These are phyloP conservation scores for Carlito syrichta DNA, from an alignment of 2,113 vertebrate genomes.

Conservation along the genomic window DNA sequence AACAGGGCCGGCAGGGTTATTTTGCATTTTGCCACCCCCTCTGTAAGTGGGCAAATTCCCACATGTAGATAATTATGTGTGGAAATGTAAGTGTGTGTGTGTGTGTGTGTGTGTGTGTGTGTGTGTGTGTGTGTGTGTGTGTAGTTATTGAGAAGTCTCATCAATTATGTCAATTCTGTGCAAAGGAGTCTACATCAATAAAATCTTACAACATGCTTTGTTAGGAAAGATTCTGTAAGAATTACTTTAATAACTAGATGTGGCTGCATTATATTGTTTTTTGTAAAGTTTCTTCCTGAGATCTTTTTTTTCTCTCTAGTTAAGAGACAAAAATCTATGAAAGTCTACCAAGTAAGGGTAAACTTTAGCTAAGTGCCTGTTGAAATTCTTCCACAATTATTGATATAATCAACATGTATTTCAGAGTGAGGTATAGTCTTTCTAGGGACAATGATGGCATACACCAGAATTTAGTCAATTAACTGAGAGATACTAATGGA, in stretches of 20 bases:
- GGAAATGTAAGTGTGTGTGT: background rate
- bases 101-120: too few species aligned
- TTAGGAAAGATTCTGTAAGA: background rate
- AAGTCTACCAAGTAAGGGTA: background rate
- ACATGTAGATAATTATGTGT: background rate
- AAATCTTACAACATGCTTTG: background rate
- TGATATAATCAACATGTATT: background rate
- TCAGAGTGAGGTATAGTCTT: background rate
- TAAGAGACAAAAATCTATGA: background rate
- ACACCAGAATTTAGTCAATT: background rate
- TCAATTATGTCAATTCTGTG: background rate
- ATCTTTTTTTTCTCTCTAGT: background rate
- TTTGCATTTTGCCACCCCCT: background rate
- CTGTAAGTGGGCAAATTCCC: background rate
- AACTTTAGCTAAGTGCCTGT: background rate
- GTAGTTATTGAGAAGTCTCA: slow-evolving; percentile 6
- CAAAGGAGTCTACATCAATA: background rate
- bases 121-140: background rate
- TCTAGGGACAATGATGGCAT: background rate
- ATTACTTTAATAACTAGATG: background rate
- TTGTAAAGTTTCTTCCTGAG: background rate
- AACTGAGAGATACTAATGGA: background rate
- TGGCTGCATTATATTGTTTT: background rate
- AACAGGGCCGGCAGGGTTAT: background rate
- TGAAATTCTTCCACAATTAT: slow-evolving; percentile 5